Evolutionary conservation across 53 echinoderm and acorn worm species (phyloP).

Genomic region (Luidia sarsii): DNA sequence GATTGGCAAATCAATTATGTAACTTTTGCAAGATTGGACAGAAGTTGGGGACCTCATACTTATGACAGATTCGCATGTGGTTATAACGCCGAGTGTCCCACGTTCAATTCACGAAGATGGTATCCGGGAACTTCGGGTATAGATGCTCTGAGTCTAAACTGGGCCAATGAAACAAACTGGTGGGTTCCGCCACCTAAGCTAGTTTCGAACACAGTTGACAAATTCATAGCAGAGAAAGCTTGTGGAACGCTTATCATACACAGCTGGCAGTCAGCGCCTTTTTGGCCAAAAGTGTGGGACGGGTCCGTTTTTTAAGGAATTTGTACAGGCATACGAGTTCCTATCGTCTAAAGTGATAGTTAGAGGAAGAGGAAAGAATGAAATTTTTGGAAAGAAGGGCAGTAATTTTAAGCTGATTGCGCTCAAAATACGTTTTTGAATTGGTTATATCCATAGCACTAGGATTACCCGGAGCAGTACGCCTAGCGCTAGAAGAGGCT

Average conservation of each 20-base stretch:
- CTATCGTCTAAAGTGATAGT: too few species aligned
- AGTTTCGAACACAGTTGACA: slow-evolving; percentile 16
- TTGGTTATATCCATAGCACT: not conserved
- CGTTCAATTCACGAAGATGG: slow-evolving; percentile 33
- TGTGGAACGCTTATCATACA: slow-evolving; percentile 18
- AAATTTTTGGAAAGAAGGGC: slow-evolving; percentile 6
- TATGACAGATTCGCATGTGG: slow-evolving; percentile 24
- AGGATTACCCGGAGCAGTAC: not conserved
- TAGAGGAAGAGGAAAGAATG: too few species aligned
- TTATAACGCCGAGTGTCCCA: slow-evolving; percentile 1
- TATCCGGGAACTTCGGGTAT: too few species aligned
- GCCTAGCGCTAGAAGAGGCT: not conserved
- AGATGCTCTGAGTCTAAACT: slow-evolving; percentile 2
- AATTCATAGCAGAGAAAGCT: slow-evolving; percentile 15
- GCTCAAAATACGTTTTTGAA: slow-evolving; percentile 22
- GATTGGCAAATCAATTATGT: slow-evolving; percentile 2
- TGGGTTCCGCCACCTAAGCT: slow-evolving; percentile 44
- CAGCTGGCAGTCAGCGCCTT: slow-evolving; percentile 29
- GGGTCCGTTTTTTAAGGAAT: too few species aligned
- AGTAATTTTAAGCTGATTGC: slow-evolving; percentile 14
- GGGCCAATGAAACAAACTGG: slow-evolving; percentile 28
- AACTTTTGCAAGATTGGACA: slow-evolving; percentile 5
- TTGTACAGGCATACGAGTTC: too few species aligned
- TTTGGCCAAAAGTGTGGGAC: too few species aligned
- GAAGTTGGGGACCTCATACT: slow-evolving; percentile 21